Evolutionary conservation across 2,797 vertebrate genomes (phyloP).

Genomic region (Euthynnus affinis): DNA sequence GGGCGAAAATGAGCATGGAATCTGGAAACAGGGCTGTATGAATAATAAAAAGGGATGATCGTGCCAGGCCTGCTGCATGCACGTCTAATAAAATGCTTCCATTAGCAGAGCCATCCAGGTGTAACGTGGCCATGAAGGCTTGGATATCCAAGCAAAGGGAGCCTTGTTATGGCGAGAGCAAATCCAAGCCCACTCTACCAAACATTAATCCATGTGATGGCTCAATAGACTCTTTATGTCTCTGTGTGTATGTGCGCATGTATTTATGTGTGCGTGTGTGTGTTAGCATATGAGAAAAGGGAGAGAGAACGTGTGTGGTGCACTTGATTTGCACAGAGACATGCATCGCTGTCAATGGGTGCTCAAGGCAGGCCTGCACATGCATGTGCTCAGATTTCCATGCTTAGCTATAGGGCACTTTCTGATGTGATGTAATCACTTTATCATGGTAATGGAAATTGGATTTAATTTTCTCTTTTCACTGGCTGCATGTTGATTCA

Average conservation of each 20-base stretch:
- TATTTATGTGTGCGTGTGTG: slow-evolving; percentile 45
- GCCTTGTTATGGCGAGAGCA: slow-evolving; percentile 71
- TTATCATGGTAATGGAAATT: slow-evolving; percentile 78
- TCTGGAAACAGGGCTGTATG: slow-evolving; percentile 65
- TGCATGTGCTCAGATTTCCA: slow-evolving; percentile 65
- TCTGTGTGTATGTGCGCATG: slow-evolving; percentile 51
- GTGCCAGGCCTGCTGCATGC: slow-evolving; percentile 67
- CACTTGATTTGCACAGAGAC: slow-evolving; percentile 56
- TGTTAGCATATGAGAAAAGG: slow-evolving; percentile 14
- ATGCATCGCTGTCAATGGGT: slow-evolving; percentile 41
- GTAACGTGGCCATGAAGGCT: slow-evolving; percentile 74
- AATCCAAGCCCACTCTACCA: slow-evolving; percentile 75
- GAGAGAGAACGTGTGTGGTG: slow-evolving; percentile 47
- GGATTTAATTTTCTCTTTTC: slow-evolving; percentile 75
- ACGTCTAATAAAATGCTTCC: slow-evolving; percentile 82
- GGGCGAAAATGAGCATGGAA: slow-evolving; percentile 66
- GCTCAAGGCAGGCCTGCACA: slow-evolving; percentile 56
- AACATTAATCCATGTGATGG: slow-evolving; percentile 76
- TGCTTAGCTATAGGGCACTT: slow-evolving; percentile 67
- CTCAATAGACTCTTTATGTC: slow-evolving; percentile 75
- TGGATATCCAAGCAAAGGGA: slow-evolving; percentile 72
- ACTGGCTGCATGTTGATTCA: slow-evolving; percentile 56
- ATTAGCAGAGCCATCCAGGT: slow-evolving; percentile 85
- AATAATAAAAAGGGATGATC: slow-evolving; percentile 75
- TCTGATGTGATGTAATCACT: slow-evolving; percentile 80